phyloP scores from a whole-genome alignment of 2,113 vertebrate genomes.

The Hassar affinis region DNA sequence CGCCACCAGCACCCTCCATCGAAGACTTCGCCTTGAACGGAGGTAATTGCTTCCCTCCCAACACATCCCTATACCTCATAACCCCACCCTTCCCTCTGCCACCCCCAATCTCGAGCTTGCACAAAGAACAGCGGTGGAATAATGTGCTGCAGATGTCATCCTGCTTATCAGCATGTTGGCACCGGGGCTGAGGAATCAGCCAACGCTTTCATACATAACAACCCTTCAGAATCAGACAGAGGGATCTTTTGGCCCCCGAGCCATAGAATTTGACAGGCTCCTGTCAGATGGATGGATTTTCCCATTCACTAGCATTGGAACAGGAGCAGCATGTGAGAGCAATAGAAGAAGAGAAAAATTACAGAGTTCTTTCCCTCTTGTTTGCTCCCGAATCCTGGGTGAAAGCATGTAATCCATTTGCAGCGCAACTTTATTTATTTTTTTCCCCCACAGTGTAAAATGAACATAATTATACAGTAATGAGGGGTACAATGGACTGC shows the following conservation, averaged over 20 bases:
- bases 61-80: conserved; percentile 41
- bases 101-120: conserved; percentile 44
- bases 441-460: conserved; percentile 40
- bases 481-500: conserved; percentile 49
- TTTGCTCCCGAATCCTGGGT: conserved; percentile 26
- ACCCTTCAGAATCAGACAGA: conserved; percentile 59
- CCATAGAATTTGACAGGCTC: conserved; percentile 56
- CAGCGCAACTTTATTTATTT: conserved; percentile 40
- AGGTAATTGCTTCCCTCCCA: conserved; percentile 50
- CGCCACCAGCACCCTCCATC: conserved; percentile 11
- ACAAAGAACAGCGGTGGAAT: conserved; percentile 52
- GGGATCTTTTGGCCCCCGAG: conserved; percentile 51
- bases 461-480: conserved; percentile 57
- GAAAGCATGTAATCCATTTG: conserved; percentile 30
- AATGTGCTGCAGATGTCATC: conserved; percentile 57
- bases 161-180: conserved; percentile 57
- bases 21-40: conserved; percentile 46
- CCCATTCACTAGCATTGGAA: conserved; percentile 44
- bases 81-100: conserved; percentile 37
- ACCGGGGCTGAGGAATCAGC: conserved; percentile 56
- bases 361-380: conserved; percentile 30
- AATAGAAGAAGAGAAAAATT: conserved; percentile 31
- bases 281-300: conserved; percentile 56
- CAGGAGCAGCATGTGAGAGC: conserved; percentile 38
- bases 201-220: conserved; percentile 59